Conservation (phyloP, 2,797 vertebrate species). For the Phoebastria nigripes region DNA sequence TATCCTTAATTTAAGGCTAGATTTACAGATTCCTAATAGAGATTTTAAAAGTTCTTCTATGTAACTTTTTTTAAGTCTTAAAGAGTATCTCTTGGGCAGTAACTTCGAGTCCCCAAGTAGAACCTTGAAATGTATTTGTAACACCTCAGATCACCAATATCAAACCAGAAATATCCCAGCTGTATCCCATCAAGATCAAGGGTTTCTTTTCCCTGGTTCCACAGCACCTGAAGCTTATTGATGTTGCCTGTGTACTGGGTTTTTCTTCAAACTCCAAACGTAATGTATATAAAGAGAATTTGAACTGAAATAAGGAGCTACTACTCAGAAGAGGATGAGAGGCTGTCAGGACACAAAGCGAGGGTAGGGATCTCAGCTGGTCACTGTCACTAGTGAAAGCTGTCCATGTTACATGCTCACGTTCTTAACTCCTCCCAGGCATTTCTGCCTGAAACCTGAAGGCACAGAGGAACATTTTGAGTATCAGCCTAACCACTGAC, state of each 20-base stretch:
- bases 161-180: background rate
- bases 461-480: background rate
- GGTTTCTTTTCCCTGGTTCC: background rate
- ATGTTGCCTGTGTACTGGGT: background rate
- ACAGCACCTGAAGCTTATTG: background rate
- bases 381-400: background rate
- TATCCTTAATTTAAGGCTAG: background rate
- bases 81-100: background rate
- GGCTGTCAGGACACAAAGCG: background rate
- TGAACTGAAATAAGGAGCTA: background rate
- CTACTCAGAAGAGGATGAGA: background rate
- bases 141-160: background rate
- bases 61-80: background rate
- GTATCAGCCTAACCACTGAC: background rate
- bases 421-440: background rate
- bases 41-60: background rate
- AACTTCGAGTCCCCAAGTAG: background rate
- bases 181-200: background rate
- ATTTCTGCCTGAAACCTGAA: background rate
- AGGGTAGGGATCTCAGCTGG: background rate
- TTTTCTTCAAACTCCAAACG: background rate
- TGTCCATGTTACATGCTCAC: accelerated
- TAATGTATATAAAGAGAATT: background rate
- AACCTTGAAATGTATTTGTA: background rate
- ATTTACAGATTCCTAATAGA: background rate